Conservation (phyloP, 2,113 vertebrate species). For the Lutjanus erythropterus region DNA sequence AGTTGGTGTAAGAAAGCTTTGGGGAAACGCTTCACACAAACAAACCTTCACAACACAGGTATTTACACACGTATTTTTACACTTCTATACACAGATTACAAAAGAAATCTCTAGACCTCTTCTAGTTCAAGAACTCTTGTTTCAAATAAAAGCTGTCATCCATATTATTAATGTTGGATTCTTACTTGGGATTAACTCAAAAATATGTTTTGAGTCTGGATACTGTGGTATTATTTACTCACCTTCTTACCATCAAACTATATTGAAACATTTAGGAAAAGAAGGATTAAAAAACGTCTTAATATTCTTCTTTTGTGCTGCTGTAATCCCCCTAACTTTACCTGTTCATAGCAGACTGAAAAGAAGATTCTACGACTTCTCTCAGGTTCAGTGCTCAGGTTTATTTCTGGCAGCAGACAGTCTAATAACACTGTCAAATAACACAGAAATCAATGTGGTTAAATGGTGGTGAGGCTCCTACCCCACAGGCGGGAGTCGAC, state of each 20-base stretch:
- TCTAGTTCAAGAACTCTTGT: conserved; percentile 8
- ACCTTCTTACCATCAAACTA: conserved; percentile 20
- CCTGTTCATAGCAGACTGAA: conserved; percentile 27
- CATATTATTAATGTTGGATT: conserved; percentile 16
- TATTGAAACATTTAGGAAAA: conserved; percentile 1
- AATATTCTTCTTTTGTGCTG: neutral
- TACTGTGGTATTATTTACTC: conserved; percentile 12
- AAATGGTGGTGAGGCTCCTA: conserved; percentile 31
- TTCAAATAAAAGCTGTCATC: conserved; percentile 20
- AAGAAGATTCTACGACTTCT: conserved; percentile 13
- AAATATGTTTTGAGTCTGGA: conserved; percentile 9
- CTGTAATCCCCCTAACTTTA: conserved; percentile 41
- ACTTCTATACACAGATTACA: conserved; percentile 3
- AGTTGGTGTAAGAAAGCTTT: conserved; percentile 2
- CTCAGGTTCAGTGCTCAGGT: conserved; percentile 32
- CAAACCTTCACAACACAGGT: conserved; percentile 8
- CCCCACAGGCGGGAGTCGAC: conserved; percentile 11
- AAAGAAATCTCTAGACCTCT: neutral
- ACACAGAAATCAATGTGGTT: conserved; percentile 57
- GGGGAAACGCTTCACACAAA: neutral
- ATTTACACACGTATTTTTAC: neutral
- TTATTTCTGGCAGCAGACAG: conserved; percentile 30
- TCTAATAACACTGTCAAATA: conserved; percentile 59
- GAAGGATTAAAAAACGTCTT: conserved; percentile 25
- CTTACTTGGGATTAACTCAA: conserved; percentile 30